Percentiles rank a stretch among this genome's conserved stretches.
phyloP scores from a whole-genome alignment of 1,140 invertebrate genomes.

The Anagrus nilaparvatae region DNA sequence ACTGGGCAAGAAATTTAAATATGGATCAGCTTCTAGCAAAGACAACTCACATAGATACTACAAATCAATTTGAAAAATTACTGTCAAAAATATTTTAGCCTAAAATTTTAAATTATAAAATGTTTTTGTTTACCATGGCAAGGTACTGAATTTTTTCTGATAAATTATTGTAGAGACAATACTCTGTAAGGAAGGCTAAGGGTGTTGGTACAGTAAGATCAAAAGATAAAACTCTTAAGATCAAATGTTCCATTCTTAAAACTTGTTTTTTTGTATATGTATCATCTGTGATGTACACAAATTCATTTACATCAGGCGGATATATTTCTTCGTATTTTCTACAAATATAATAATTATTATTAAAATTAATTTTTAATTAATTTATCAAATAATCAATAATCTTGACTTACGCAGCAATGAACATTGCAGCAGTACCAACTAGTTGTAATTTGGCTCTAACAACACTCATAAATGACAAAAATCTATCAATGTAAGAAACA shows the following conservation, averaged over 20 bases:
- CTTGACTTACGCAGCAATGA: constrained; percentile 80
- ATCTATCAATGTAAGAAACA: constrained; percentile 87
- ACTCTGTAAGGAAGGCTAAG: constrained; percentile 67
- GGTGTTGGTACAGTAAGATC: constrained; percentile 79
- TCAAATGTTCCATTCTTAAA: constrained; percentile 84
- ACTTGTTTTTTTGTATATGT: constrained; percentile 88
- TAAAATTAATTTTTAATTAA: neutral
- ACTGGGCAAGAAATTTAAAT: constrained; percentile 72
- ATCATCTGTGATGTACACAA: constrained; percentile 95
- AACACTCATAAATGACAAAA: constrained; percentile 90
- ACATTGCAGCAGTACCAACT: constrained; percentile 91
- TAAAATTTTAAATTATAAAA: neutral
- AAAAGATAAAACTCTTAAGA: constrained; percentile 82
- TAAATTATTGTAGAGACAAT: constrained; percentile 56
- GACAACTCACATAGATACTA: constrained; percentile 82
- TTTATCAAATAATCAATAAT: neutral
- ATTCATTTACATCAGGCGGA: constrained; percentile 88
- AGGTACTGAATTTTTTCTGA: constrained; percentile 61
- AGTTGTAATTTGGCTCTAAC: constrained; percentile 84
- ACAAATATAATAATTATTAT: constrained; percentile 22
- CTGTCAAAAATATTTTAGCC: too few relatives aligned
- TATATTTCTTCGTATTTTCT: constrained; percentile 98
- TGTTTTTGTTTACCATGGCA: constrained; percentile 56
- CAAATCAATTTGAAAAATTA: too few relatives aligned
- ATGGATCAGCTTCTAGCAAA: constrained; percentile 77